A percentile compares a stretch with the other conserved stretches of the same genome.
These are phyloP conservation scores for Drosophila acutilabella DNA, from an alignment of 2,888 invertebrate species.

Conservation along the genomic window DNA sequence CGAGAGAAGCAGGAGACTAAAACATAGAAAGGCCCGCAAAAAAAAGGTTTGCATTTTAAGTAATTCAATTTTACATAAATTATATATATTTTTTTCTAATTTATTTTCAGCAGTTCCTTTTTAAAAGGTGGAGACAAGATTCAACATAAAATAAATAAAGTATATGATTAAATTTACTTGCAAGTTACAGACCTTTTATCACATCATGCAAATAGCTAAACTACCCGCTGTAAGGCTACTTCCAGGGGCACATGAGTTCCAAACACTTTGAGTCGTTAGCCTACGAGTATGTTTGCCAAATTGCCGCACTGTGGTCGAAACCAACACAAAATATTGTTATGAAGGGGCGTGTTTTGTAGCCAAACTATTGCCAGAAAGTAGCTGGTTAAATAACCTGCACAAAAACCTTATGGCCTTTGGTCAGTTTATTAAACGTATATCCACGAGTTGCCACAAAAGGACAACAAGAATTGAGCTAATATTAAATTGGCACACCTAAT, in stretches of 20 bases:
- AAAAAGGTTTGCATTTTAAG: too few relatives aligned
- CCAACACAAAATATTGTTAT: slow-evolving; percentile 46
- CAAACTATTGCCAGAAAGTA: slow-evolving; percentile 35
- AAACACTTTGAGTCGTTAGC: neutral
- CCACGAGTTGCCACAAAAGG: neutral
- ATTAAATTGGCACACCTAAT: slow-evolving; percentile 9
- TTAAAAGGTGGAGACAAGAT: too few relatives aligned
- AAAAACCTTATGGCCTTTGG: slow-evolving; percentile 20
- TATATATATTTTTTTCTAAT: too few relatives aligned
- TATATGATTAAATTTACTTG: too few relatives aligned
- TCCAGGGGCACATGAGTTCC: neutral
- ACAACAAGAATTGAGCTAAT: neutral
- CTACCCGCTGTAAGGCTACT: neutral
- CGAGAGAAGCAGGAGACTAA: too few relatives aligned
- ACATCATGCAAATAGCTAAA: neutral
- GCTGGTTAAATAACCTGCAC: slow-evolving; percentile 26
- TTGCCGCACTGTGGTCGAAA: slow-evolving; percentile 60
- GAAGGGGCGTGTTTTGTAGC: slow-evolving; percentile 24
- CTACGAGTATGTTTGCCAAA: slow-evolving; percentile 65
- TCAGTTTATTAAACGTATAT: slow-evolving; percentile 6
- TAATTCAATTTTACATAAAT: too few relatives aligned
- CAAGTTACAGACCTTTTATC: too few relatives aligned
- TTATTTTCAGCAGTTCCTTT: too few relatives aligned
- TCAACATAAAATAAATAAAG: too few relatives aligned
- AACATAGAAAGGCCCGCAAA: too few relatives aligned